Conservation (phyloP, 1,140 invertebrate species). For the Frieseomelitta varia region DNA sequence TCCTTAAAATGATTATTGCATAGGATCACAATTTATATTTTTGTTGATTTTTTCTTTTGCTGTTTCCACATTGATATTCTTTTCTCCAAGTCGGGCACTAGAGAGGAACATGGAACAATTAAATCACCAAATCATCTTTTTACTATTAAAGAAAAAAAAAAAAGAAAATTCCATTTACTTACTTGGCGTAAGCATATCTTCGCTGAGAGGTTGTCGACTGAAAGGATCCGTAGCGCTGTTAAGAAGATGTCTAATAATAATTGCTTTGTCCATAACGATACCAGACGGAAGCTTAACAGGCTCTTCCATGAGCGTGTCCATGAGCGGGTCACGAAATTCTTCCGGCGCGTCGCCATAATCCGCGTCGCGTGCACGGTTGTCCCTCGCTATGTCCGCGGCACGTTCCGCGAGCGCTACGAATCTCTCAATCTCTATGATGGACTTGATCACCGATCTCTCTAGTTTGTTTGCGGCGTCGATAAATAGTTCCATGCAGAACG, state of each 20-base stretch:
- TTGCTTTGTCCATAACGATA: conserved; percentile 96
- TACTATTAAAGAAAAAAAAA: not conserved
- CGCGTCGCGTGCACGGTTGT: conserved; percentile 93
- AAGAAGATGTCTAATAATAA: conserved; percentile 96
- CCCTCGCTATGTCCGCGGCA: conserved; percentile 90
- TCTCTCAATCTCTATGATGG: conserved; percentile 90
- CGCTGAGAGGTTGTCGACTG: conserved; percentile 95
- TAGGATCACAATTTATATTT: conserved; percentile 72
- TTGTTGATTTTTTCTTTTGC: conserved; percentile 84
- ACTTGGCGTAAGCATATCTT: conserved; percentile 93
- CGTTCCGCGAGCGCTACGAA: conserved; percentile 91
- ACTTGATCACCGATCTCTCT: conserved; percentile 91
- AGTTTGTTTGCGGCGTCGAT: conserved; percentile 93
- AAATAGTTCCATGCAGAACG: conserved; percentile 96
- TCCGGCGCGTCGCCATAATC: conserved; percentile 98
- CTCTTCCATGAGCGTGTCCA: conserved; percentile 99
- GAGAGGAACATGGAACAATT: conserved; percentile 63
- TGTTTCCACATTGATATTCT: conserved; percentile 91
- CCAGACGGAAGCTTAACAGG: conserved; percentile 97
- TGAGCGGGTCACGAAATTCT: conserved; percentile 97
- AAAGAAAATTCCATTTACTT: conserved; percentile 55
- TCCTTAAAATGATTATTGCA: conserved; percentile 43
- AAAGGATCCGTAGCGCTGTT: conserved; percentile 99
- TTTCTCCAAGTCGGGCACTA: conserved; percentile 89
- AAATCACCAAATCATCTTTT: not conserved